phyloP scores from a whole-genome alignment of 1,140 invertebrate species.

The Drosophila simulans region DNA sequence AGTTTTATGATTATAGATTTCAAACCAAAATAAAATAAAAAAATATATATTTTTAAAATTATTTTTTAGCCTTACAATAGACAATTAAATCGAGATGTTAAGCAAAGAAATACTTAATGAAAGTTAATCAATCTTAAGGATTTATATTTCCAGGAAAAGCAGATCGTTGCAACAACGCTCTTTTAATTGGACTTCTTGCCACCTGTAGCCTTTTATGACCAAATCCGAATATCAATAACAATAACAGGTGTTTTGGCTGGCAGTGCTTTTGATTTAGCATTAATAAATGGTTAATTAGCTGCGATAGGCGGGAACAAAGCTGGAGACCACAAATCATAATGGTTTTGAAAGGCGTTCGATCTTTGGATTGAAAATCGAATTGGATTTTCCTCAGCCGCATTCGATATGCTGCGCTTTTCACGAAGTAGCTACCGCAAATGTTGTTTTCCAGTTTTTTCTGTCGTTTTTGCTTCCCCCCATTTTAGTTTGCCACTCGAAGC shows the following conservation, averaged over 20 bases:
- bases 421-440: constrained; percentile 50
- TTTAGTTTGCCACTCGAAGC: constrained; percentile 13
- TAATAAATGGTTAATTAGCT: constrained; percentile 67
- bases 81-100: not conserved
- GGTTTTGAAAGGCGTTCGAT: constrained; percentile 57
- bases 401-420: constrained; percentile 36
- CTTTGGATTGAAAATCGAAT: constrained; percentile 23
- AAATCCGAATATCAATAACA: constrained; percentile 26
- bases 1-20: too few relatives aligned
- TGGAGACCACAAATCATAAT: constrained; percentile 52
- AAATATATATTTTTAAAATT: too few relatives aligned
- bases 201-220: constrained; percentile 12
- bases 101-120: not conserved
- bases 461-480: constrained; percentile 12
- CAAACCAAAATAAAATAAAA: not conserved
- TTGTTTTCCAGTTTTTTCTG: constrained; percentile 23
- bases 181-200: not conserved
- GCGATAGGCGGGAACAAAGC: constrained; percentile 21
- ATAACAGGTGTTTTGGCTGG: constrained; percentile 60
- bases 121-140: not conserved
- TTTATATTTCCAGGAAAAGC: not conserved
- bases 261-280: constrained; percentile 59
- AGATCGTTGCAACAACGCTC: constrained; percentile 1
- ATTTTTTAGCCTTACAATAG: too few relatives aligned
- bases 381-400: constrained; percentile 15